Base-by-base conservation (phyloP, 1,140 invertebrate genomes). In the Bombus picipes region DNA sequence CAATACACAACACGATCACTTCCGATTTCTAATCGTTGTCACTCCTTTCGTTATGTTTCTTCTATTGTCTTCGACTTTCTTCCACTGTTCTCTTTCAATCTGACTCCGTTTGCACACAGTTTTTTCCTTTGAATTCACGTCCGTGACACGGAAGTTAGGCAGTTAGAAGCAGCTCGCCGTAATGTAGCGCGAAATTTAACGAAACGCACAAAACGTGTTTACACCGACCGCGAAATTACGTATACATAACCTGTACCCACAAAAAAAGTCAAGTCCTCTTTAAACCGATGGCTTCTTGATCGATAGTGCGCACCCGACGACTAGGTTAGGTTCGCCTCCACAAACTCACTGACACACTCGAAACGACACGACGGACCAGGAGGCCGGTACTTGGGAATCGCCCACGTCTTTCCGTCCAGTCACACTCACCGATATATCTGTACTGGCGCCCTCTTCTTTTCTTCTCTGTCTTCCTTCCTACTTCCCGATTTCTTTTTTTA, bases 291-390 rank as follows among this genome's bases (percentile, higher is more conserved):
- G 77, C 79, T 87, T 73, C 66, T 89, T 84, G 82, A 81, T 89
- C 78, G 88, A 89, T 89, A 83, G 86, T 75, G 57, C 89, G 78
- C 37, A 66, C 68, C 39, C 62, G 53, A 59, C 78, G 85, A 85
- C 81, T 90, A 91, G 85, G 89, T 92, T 93, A 87, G 89, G 87
- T 91, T 92, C 86, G 74, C 90, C 89, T 89, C 88, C 85, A 78
- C 81, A 87, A 86, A 89, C 90, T 93, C 93, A 92, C 93, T 93
- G 92, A 92, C 87, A 90, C 88, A 91, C 83, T 81, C 83, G 73
- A 59, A 81, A 83, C 72, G 85, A 85, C 83, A 73, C 78, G 81
- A 59, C 81, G 71, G 78, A 78, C 83, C 78, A 66, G 65, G 83
- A 74, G 78, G 88, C 87, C 85, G 86, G 72, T 80, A 72, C 88